phyloP scores from a whole-genome alignment of 2,888 invertebrate species.

The Ommatoiulus sabulosus region DNA sequence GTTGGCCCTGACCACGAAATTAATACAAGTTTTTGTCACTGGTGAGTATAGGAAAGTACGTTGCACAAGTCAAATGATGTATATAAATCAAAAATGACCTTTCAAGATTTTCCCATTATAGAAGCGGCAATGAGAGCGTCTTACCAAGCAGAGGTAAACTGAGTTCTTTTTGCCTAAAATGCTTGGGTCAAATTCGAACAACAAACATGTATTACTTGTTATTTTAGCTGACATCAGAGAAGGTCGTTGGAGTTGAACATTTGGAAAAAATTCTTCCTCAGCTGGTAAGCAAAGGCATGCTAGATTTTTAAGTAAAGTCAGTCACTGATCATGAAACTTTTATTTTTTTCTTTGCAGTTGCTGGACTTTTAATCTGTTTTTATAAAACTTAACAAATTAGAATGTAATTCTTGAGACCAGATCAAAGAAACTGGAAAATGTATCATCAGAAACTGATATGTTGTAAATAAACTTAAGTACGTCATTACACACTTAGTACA shows the following conservation, averaged over 20 bases:
- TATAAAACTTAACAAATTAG: too few relatives aligned
- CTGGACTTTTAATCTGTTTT: conserved; percentile 46
- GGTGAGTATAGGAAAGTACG: not conserved
- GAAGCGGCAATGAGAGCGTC: conserved; percentile 50
- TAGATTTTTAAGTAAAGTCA: too few relatives aligned
- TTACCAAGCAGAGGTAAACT: conserved; percentile 42
- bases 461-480: too few relatives aligned
- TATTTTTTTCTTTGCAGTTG: conserved; percentile 50
- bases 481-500: too few relatives aligned
- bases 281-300: conserved; percentile 1
- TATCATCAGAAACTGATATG: not conserved
- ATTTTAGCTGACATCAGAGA: conserved; percentile 47
- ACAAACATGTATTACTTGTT: not conserved
- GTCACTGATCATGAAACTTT: too few relatives aligned
- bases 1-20: conserved; percentile 17
- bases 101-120: not conserved
- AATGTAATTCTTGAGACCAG: not conserved
- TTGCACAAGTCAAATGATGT: not conserved
- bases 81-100: not conserved
- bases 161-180: not conserved
- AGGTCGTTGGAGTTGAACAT: conserved; percentile 52
- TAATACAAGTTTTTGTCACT: conserved; percentile 30
- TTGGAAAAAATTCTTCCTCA: conserved; percentile 54
- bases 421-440: not conserved
- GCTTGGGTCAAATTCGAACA: too few relatives aligned